Evolutionary conservation across 2,888 invertebrate genomes (phyloP).

Genomic region (Dryadula phaetusa): DNA sequence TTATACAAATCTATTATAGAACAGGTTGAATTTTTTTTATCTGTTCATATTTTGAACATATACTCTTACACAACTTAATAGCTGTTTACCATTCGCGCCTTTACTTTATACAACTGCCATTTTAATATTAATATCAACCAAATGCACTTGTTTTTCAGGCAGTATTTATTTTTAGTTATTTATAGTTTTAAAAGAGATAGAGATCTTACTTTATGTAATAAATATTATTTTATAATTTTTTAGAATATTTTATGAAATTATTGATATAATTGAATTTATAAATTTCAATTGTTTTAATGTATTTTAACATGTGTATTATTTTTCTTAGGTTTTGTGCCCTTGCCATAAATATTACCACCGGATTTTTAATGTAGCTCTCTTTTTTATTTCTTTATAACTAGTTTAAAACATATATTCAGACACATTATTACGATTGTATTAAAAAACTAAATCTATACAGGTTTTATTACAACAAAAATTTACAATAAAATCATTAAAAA

Average conservation of each 20-base stretch:
- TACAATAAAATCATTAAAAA: conserved; percentile 2
- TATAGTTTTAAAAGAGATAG: conserved; percentile 31
- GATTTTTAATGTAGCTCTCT: conserved; percentile 31
- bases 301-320: conserved; percentile 18
- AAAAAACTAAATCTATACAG: neutral
- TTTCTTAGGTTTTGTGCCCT: conserved; percentile 29
- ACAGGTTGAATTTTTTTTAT: too few relatives aligned
- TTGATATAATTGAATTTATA: conserved; percentile 17
- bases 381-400: neutral
- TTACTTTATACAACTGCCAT: conserved; percentile 4
- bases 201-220: conserved; percentile 31
- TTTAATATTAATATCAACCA: neutral
- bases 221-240: conserved; percentile 30
- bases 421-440: neutral
- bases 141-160: conserved; percentile 21
- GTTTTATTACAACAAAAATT: too few relatives aligned
- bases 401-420: neutral
- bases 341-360: conserved; percentile 38
- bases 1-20: too few relatives aligned
- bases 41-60: too few relatives aligned
- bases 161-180: conserved; percentile 30
- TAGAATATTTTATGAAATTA: conserved; percentile 26
- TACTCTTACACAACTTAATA: neutral
- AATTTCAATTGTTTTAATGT: conserved; percentile 21
- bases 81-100: neutral